Evolutionary conservation across 2,888 invertebrate species (phyloP).

Genomic region (Neria commutata): DNA sequence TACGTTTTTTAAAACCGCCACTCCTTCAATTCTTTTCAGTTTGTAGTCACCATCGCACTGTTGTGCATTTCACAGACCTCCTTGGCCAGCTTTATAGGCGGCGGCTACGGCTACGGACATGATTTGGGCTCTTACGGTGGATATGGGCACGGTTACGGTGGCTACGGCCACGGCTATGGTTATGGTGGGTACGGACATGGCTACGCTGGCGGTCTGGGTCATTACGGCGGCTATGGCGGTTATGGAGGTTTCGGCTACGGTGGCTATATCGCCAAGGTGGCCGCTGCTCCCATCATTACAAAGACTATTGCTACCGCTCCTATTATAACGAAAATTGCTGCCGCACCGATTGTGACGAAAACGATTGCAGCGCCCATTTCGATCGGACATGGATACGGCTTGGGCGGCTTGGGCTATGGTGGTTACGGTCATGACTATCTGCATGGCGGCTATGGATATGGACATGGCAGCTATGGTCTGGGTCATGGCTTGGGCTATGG

Average conservation of each 20-base stretch:
- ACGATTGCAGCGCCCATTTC: slow-evolving; percentile 39
- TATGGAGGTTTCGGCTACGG: slow-evolving; percentile 37
- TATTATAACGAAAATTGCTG: slow-evolving; percentile 28
- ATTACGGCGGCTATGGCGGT: slow-evolving; percentile 33
- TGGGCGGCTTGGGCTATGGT: slow-evolving; percentile 38
- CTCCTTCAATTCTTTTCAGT: slow-evolving; percentile 37
- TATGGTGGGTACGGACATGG: slow-evolving; percentile 35
- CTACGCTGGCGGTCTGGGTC: slow-evolving; percentile 19
- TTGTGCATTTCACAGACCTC: slow-evolving; percentile 41
- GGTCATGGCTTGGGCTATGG: slow-evolving; percentile 24
- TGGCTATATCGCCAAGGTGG: slow-evolving; percentile 40
- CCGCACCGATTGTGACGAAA: slow-evolving; percentile 37
- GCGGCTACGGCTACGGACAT: slow-evolving; percentile 31
- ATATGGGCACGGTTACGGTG: slow-evolving; percentile 38
- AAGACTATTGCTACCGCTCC: slow-evolving; percentile 38
- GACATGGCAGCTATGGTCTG: slow-evolving; percentile 39
- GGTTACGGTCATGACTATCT: slow-evolving; percentile 27
- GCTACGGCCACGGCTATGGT: slow-evolving; percentile 32
- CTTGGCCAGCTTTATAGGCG: slow-evolving; percentile 39
- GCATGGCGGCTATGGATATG: slow-evolving; percentile 34
- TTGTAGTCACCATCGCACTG: slow-evolving; percentile 38
- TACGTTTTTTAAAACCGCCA: too few species aligned
- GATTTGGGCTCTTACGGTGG: too few species aligned
- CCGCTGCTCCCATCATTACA: slow-evolving; percentile 41
- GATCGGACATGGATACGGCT: slow-evolving; percentile 45